A percentile compares a stretch with the other conserved stretches of the same genome.
Evolutionary conservation across 2,113 vertebrate species (phyloP).

Genomic region (Crocuta crocuta): DNA sequence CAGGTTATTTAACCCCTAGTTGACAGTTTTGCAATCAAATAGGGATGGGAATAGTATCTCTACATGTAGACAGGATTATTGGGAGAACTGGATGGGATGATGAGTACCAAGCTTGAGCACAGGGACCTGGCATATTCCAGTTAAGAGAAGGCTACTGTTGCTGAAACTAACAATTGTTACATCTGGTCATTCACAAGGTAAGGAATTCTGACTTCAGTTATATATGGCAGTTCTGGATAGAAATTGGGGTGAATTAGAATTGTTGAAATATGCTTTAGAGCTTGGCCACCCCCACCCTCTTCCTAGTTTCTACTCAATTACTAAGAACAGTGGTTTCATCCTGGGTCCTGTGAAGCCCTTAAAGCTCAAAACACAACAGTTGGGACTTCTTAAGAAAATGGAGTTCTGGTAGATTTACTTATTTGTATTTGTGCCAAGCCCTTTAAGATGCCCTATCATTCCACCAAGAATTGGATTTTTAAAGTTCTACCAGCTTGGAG

Average conservation of each 20-base stretch:
- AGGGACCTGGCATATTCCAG: background rate
- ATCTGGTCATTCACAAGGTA: background rate
- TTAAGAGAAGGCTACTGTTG: background rate
- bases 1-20: background rate
- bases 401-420: background rate
- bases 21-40: background rate
- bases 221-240: background rate
- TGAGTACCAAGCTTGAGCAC: background rate
- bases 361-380: background rate
- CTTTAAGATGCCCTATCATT: background rate
- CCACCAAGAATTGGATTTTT: background rate
- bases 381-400: background rate
- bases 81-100: background rate
- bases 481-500: constrained; percentile 22
- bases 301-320: background rate
- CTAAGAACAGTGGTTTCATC: background rate
- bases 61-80: background rate
- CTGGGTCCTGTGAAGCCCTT: background rate
- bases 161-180: background rate
- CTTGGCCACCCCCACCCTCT: background rate
- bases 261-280: background rate
- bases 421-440: background rate
- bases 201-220: background rate
- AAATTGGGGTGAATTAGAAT: background rate
- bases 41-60: background rate